Evolutionary conservation across 2,888 invertebrate species (phyloP), one percentile per base, ranked within the genome.

Genomic region (Acanthosoma haemorrhoidale): DNA sequence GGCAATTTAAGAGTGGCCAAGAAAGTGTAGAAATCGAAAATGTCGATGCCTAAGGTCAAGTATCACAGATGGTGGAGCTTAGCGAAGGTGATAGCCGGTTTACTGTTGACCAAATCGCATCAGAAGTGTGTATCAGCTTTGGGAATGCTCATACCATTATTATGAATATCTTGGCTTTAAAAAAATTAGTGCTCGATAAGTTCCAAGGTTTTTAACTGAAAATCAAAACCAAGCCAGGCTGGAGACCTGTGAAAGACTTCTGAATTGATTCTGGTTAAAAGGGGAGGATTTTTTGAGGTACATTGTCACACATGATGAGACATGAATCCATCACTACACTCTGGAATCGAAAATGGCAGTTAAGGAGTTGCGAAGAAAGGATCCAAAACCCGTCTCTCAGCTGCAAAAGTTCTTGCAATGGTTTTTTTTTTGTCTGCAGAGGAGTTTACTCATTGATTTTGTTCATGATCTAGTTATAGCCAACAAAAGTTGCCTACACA

Each of bases 121-220:
- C 57, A 57, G 57, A 57, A 57, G 57, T 57, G 18, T 11, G 57
- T 9, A 57, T 57, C 21, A 57, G 57, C 57, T 57, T 16, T 57
- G n/a, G 57, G 18, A 21, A 21, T 57, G 57, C 18, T 57, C 57
- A 57, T 16, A 21, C 57, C 18, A 18, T 57, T 16, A 57, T 16
- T 21, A 57, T 25, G 21, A 57, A 21, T 21, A 57, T 16, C 57
- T 57, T 18, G 57, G 57, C 18, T 57, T 57, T 9, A 57, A 21
- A 57, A 57, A 16, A 57, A 57, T 16, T 57, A 25, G 18, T 16
- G 16, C 57, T 57, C 13, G 57, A 57, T 57, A 9, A 21, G 57
- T 57, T 57, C 15, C 18, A 9, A 57, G 4, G n/a, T 16, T 57
- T 15, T 16, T 57, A 21, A 57, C 57, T 16, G 18, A n/a, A 16